Evolutionary conservation across 1,140 invertebrate species (phyloP), one percentile per base, ranked within the genome.

Genomic region (Leptonema lineaticorne): DNA sequence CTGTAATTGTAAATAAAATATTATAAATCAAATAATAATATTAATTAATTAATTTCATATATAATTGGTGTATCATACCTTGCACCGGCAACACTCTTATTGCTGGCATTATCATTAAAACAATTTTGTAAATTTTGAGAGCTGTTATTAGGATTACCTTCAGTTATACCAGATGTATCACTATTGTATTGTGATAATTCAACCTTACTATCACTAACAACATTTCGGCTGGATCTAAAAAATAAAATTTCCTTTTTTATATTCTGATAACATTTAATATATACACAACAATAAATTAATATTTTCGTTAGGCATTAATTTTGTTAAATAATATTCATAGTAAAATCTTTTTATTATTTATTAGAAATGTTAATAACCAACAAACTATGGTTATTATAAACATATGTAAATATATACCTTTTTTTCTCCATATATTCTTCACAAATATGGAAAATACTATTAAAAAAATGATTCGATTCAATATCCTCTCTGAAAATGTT

Each of bases 361-460:
- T n/a, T n/a, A n/a, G n/a, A n/a, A n/a, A n/a, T n/a, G n/a, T n/a
- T n/a, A n/a, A n/a, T n/a, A n/a, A n/a, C n/a, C n/a, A n/a, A n/a
- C n/a, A n/a, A n/a, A n/a, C n/a, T n/a, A n/a, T n/a, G 37, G 37
- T 11, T 41, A 41, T 4, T 11, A 2, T 4, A 41, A 41, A 14
- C 2, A 16, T 41, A 14, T 16, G 9, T 33, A 33, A 6, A 33
- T 33, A 4, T 41, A 65, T 76, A 79, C 78, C 78, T 74, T 71
- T 64, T 75, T 75, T 73, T 70, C 37, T 75, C 73, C 72, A 74
- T 76, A 62, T 79, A 79, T 63, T 82, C 78, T 46, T 75, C 75
- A 68, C 78, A 81, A 59, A 81, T 77, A 58, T 81, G 79, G 71
- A 79, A 82, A 65, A 82, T 78, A 68, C 77, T 77, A 24, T 78